Conservation (phyloP, 2,888 invertebrate species). For the Papilio elwesi region DNA sequence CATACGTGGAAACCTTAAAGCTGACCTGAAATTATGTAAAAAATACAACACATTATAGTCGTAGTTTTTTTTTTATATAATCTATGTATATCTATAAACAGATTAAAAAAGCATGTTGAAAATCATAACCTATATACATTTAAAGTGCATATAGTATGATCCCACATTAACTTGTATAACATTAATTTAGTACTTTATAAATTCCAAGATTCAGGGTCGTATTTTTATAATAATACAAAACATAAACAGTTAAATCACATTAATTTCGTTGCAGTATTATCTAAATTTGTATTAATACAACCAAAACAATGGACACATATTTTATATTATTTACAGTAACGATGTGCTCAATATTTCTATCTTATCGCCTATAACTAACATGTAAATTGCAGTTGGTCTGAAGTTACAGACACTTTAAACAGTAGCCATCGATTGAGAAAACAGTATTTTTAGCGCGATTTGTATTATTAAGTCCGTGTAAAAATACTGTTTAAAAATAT, state of each 20-base stretch:
- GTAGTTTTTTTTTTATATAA: background rate
- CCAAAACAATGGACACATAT: background rate
- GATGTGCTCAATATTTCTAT: slow-evolving; percentile 10
- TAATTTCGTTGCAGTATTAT: background rate
- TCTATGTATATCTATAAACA: background rate
- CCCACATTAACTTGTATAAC: slow-evolving; percentile 9
- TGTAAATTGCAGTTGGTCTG: slow-evolving; percentile 68
- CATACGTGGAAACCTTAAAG: slow-evolving; percentile 14
- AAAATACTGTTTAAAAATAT: slow-evolving; percentile 20
- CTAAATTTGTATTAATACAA: background rate
- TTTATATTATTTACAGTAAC: slow-evolving; percentile 11
- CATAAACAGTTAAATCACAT: background rate
- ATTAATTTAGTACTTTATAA: background rate
- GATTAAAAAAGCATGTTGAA: background rate
- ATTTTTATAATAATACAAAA: background rate
- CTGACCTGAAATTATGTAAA: slow-evolving; percentile 7
- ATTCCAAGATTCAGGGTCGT: background rate
- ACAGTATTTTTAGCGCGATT: slow-evolving; percentile 34
- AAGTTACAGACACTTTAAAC: slow-evolving; percentile 48
- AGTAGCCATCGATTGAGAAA: slow-evolving; percentile 9
- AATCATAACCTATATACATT: background rate
- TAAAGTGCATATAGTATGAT: background rate
- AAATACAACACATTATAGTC: background rate
- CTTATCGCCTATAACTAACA: slow-evolving; percentile 42
- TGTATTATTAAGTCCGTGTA: slow-evolving; percentile 21